phyloP scores from a whole-genome alignment of 2,888 invertebrate genomes.

The Tethea ocularis region DNA sequence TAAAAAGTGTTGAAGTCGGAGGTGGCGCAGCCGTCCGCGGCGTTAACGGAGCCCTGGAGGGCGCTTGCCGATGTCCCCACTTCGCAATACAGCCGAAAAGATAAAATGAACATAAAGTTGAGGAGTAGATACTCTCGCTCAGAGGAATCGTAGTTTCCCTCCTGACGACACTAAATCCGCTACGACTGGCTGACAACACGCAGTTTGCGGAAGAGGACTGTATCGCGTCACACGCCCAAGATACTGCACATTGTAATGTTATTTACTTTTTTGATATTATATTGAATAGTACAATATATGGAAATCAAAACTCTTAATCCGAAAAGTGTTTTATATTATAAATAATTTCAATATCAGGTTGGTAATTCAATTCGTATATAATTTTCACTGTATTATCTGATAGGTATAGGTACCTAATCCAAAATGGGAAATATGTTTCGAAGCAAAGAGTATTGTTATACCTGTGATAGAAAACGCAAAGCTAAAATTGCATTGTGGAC shows the following conservation, averaged over 20 bases:
- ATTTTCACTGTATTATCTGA: neutral
- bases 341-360: too few relatives aligned
- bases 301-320: too few relatives aligned
- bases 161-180: constrained; percentile 74
- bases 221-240: constrained; percentile 15
- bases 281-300: too few relatives aligned
- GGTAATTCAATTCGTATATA: too few relatives aligned
- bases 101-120: constrained; percentile 84
- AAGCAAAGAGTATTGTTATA: neutral
- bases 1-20: constrained; percentile 72
- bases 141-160: constrained; percentile 80
- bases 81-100: constrained; percentile 81
- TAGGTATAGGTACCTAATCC: neutral
- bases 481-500: constrained; percentile 72
- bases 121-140: constrained; percentile 79
- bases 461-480: constrained; percentile 50
- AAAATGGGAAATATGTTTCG: neutral
- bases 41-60: constrained; percentile 80
- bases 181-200: constrained; percentile 57
- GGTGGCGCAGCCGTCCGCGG: constrained; percentile 67
- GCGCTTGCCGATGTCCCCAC: constrained; percentile 75
- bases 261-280: neutral
- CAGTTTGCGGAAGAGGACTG: constrained; percentile 59
- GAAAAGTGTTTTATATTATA: too few relatives aligned
- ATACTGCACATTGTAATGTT: neutral